Evolutionary conservation across 2,888 invertebrate genomes (phyloP).

Genomic region (Notodonta ziczac): DNA sequence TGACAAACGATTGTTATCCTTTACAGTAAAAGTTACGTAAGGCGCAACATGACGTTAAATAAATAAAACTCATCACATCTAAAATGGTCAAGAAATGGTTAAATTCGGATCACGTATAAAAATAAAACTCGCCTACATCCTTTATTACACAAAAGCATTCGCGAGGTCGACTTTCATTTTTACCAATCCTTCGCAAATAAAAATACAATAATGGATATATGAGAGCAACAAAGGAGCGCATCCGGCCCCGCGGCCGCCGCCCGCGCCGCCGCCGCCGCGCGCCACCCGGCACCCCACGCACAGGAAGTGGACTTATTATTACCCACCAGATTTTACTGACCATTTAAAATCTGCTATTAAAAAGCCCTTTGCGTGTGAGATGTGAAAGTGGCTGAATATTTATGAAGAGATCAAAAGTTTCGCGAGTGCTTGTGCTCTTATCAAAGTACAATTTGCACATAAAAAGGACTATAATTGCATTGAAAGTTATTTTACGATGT

Average conservation of each 20-base stretch:
- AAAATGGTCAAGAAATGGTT: slow-evolving; percentile 33
- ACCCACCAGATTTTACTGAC: slow-evolving; percentile 39
- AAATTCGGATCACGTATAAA: slow-evolving; percentile 36
- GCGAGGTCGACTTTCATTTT: slow-evolving; percentile 71
- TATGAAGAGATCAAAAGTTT: slow-evolving; percentile 65
- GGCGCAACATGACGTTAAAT: neutral
- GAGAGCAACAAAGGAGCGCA: slow-evolving; percentile 58
- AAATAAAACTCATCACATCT: slow-evolving; percentile 9
- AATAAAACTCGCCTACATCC: slow-evolving; percentile 38
- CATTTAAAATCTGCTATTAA: slow-evolving; percentile 46
- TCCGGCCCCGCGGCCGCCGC: slow-evolving; percentile 37
- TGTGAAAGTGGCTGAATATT: slow-evolving; percentile 75
- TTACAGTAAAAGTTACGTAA: neutral
- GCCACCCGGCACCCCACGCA: slow-evolving; percentile 43
- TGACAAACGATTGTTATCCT: neutral
- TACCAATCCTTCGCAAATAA: slow-evolving; percentile 61
- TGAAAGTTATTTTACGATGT: slow-evolving; percentile 68
- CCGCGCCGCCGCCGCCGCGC: neutral
- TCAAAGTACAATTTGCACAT: slow-evolving; percentile 58
- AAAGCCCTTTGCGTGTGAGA: slow-evolving; percentile 60
- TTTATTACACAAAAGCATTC: slow-evolving; percentile 45
- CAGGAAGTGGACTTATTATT: slow-evolving; percentile 35
- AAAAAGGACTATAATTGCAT: slow-evolving; percentile 63
- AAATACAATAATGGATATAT: slow-evolving; percentile 58
- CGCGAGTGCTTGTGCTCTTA: slow-evolving; percentile 50